Evolutionary conservation across 2,113 vertebrate genomes (phyloP).

Genomic region (Neogale vison): DNA sequence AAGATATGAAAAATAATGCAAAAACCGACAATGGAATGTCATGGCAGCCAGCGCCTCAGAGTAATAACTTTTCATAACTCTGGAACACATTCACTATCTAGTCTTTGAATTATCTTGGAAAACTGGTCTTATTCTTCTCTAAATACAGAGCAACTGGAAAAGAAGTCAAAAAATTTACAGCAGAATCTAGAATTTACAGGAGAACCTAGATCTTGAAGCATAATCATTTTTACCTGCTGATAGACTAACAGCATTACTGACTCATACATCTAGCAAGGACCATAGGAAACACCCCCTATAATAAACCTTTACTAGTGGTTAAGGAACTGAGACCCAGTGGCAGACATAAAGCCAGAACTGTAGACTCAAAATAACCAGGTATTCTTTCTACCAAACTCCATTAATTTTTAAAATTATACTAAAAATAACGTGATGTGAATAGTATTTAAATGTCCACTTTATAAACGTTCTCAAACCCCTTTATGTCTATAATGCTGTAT

Average conservation of each 20-base stretch:
- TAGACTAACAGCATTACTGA: background rate
- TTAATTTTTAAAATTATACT: background rate
- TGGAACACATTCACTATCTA: background rate
- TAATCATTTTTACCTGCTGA: background rate
- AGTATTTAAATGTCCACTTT: background rate
- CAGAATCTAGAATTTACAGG: background rate
- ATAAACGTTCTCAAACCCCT: background rate
- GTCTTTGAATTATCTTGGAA: background rate
- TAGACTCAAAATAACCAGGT: background rate
- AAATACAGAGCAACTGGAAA: background rate
- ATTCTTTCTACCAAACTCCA: background rate
- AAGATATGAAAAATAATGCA: slow-evolving; percentile 63
- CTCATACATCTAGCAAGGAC: background rate
- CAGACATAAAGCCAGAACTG: background rate
- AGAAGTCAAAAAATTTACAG: background rate
- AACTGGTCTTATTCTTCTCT: background rate
- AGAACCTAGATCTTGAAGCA: background rate
- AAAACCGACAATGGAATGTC: slow-evolving; percentile 11
- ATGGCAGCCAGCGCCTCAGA: background rate
- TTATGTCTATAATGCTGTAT: background rate
- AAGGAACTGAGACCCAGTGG: background rate
- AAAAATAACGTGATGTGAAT: background rate
- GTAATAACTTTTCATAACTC: background rate
- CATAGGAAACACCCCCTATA: background rate
- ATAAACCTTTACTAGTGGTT: background rate